Percentiles rank a stretch among this genome's conserved stretches.
Conservation (phyloP, 2,888 invertebrate genomes). For the Tetramorium bicarinatum region DNA sequence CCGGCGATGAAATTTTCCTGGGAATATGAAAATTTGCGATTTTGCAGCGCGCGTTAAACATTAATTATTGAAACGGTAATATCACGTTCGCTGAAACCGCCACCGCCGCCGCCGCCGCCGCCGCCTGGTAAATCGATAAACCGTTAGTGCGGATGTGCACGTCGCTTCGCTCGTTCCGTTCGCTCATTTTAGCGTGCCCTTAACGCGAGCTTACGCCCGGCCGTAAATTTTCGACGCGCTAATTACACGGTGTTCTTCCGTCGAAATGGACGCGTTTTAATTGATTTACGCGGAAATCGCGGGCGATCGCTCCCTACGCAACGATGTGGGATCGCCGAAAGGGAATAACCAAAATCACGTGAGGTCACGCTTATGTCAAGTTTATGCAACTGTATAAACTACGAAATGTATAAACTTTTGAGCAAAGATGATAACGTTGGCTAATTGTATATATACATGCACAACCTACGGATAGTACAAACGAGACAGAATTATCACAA, state of each 20-base stretch:
- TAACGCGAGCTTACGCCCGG: conserved; percentile 13
- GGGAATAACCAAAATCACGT: background rate
- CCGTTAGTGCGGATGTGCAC: conserved; percentile 37
- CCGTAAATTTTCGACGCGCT: conserved; percentile 18
- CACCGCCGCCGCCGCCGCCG: background rate
- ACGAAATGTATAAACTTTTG: background rate
- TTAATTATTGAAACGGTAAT: conserved; percentile 47
- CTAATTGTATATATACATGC: conserved; percentile 29
- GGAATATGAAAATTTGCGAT: conserved; percentile 34
- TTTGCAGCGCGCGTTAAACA: conserved; percentile 35
- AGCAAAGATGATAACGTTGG: conserved; percentile 29
- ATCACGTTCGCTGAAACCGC: conserved; percentile 22
- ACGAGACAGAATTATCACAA: conserved; percentile 9
- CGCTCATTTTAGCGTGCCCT: conserved; percentile 35
- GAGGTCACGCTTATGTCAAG: background rate
- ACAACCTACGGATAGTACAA: background rate
- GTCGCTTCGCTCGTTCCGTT: conserved; percentile 9
- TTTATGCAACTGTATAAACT: background rate
- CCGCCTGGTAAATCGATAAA: conserved; percentile 21
- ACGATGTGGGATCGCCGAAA: background rate
- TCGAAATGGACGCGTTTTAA: conserved; percentile 34
- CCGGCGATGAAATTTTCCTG: conserved; percentile 15
- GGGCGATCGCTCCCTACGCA: background rate
- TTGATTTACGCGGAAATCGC: conserved; percentile 12
- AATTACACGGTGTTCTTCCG: conserved; percentile 28